Evolutionary conservation across 2,888 invertebrate species (phyloP).

Genomic region (Magallana nippona): DNA sequence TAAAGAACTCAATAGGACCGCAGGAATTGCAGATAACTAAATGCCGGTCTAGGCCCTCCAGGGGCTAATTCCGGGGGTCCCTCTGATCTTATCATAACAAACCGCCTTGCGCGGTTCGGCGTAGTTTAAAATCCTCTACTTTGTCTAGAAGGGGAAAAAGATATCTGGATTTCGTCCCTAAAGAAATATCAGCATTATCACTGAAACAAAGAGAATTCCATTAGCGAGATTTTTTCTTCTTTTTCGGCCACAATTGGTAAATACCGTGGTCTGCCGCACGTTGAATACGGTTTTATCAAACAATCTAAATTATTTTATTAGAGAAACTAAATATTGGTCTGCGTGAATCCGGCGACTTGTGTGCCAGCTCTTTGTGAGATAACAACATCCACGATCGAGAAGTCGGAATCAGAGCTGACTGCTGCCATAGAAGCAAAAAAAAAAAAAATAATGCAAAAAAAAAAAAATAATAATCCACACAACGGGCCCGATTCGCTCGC

Average conservation of each 20-base stretch:
- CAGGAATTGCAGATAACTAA: slow-evolving; percentile 1
- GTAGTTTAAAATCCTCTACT: background rate
- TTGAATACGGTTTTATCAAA: slow-evolving; percentile 21
- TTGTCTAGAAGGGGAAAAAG: slow-evolving; percentile 1
- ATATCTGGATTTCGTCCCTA: slow-evolving; percentile 16
- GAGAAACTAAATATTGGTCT: slow-evolving; percentile 33
- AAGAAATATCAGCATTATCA: slow-evolving; percentile 19
- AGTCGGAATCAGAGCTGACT: too few species aligned
- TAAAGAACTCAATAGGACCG: background rate
- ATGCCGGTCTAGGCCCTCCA: background rate
- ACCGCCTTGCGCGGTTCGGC: slow-evolving; percentile 12
- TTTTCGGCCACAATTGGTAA: slow-evolving; percentile 14
- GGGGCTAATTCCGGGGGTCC: background rate
- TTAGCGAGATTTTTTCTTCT: slow-evolving; percentile 23
- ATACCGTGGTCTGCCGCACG: background rate
- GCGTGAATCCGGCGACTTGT: slow-evolving; percentile 15
- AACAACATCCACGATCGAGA: background rate
- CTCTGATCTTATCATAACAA: background rate
- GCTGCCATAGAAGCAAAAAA: too few species aligned
- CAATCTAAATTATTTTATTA: slow-evolving; percentile 35
- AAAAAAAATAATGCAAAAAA: too few species aligned
- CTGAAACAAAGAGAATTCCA: slow-evolving; percentile 19
- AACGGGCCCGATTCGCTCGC: too few species aligned
- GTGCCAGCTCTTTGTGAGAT: slow-evolving; percentile 13
- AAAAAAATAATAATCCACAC: too few species aligned